Evolutionary conservation across 2,797 vertebrate species (phyloP).

Genomic region (Gymnoscopelus braueri): DNA sequence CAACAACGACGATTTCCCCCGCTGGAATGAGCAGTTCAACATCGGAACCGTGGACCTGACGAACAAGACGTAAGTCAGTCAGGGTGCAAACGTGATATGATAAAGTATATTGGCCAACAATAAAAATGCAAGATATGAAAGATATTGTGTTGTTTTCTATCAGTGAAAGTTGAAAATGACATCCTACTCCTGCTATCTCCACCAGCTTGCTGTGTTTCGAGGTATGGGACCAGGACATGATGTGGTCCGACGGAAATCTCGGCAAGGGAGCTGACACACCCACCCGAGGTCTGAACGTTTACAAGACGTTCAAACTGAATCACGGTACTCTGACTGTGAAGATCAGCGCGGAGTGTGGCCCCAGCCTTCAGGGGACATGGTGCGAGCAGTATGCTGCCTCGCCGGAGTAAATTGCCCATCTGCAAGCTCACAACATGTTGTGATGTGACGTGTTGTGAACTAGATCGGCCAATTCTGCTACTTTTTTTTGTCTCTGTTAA

Average conservation of each 20-base stretch:
- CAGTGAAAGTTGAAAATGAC: too few species aligned
- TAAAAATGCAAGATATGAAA: too few species aligned
- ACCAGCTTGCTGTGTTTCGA: slow-evolving; percentile 55
- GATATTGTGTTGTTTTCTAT: too few species aligned
- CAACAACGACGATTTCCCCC: slow-evolving; percentile 70
- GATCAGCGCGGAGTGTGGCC: slow-evolving; percentile 53
- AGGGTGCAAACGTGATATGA: too few species aligned
- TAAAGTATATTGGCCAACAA: too few species aligned
- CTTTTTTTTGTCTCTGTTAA: too few species aligned
- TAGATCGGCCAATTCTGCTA: too few species aligned
- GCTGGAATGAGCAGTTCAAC: slow-evolving; percentile 52
- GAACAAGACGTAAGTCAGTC: slow-evolving; percentile 17
- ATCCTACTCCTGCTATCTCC: too few species aligned
- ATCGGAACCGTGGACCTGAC: slow-evolving; percentile 55
- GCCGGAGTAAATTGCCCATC: not conserved
- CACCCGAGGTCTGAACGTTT: fast-evolving
- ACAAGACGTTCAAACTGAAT: slow-evolving; percentile 11
- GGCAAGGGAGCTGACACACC: slow-evolving; percentile 43
- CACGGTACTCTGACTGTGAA: slow-evolving; percentile 43
- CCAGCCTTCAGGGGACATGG: slow-evolving; percentile 60
- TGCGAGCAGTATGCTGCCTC: slow-evolving; percentile 69
- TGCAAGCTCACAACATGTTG: too few species aligned
- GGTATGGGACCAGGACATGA: slow-evolving; percentile 45
- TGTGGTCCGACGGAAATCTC: slow-evolving; percentile 72
- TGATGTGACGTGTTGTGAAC: too few species aligned